These are phyloP conservation scores for Drosophila merina DNA, from an alignment of 2,888 invertebrate species.

Conservation along the genomic window DNA sequence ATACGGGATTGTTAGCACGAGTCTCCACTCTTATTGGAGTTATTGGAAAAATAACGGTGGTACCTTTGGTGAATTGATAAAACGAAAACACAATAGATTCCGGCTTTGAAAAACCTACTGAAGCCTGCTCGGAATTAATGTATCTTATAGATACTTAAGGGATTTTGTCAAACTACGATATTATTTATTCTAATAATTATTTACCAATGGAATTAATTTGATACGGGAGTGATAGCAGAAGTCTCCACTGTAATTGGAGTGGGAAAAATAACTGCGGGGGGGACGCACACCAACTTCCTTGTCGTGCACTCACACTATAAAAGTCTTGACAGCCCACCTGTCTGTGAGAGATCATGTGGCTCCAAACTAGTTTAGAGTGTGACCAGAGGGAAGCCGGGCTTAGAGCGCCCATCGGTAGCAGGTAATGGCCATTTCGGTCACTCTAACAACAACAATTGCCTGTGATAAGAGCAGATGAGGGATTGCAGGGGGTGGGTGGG, in stretches of 20 bases:
- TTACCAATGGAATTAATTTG: background rate
- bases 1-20: no score
- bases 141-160: background rate
- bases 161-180: background rate
- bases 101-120: no score
- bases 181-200: no score
- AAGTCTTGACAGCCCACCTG: slow-evolving; percentile 21
- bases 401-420: slow-evolving; percentile 22
- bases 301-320: slow-evolving; percentile 19
- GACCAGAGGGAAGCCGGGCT: slow-evolving; percentile 32
- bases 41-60: no score
- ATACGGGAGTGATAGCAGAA: background rate
- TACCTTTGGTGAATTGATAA: slow-evolving; percentile 55
- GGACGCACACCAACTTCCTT: slow-evolving; percentile 60
- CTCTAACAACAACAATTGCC: slow-evolving; percentile 56
- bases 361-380: slow-evolving; percentile 65
- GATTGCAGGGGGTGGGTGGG: slow-evolving; percentile 28
- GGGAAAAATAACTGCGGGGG: slow-evolving; percentile 2
- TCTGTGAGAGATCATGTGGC: slow-evolving; percentile 50
- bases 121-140: background rate
- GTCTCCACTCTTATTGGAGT: no score
- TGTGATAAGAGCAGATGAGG: slow-evolving; percentile 60
- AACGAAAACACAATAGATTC: slow-evolving; percentile 15
- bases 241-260: slow-evolving; percentile 19
- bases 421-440: slow-evolving; percentile 60